These are phyloP conservation scores for Acrobasis repandana DNA, from an alignment of 2,888 invertebrate species.

Conservation along the genomic window DNA sequence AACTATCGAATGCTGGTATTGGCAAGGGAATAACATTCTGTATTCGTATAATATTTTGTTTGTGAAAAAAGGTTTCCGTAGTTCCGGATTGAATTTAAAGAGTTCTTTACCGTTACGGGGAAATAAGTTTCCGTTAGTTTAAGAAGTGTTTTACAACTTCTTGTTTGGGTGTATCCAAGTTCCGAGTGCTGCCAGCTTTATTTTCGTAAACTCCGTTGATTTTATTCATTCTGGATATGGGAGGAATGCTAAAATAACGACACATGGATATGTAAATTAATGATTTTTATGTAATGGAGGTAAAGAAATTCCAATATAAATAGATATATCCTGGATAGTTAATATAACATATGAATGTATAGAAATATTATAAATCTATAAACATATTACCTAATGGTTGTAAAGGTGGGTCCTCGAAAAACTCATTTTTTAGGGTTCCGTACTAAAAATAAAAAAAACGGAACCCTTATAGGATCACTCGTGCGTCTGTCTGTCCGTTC, in stretches of 20 bases:
- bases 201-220: conserved; percentile 36
- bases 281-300: too few relatives aligned
- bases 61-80: conserved; percentile 42
- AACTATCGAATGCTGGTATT: conserved; percentile 48
- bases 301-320: too few relatives aligned
- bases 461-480: too few relatives aligned
- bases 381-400: too few relatives aligned
- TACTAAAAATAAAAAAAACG: too few relatives aligned
- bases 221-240: conserved; percentile 20
- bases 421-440: too few relatives aligned
- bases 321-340: too few relatives aligned
- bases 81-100: conserved; percentile 58
- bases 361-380: too few relatives aligned
- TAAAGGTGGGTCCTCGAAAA: too few relatives aligned
- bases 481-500: too few relatives aligned
- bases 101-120: conserved; percentile 42
- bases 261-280: too few relatives aligned
- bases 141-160: conserved; percentile 45
- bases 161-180: conserved; percentile 47
- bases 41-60: conserved; percentile 56
- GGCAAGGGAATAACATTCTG: conserved; percentile 56
- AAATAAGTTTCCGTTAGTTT: conserved; percentile 47
- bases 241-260: background rate
- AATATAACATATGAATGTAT: too few relatives aligned
- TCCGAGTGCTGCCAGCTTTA: conserved; percentile 41